Conservation (phyloP, 2,888 invertebrate species). For the Trichacis sp. region DNA sequence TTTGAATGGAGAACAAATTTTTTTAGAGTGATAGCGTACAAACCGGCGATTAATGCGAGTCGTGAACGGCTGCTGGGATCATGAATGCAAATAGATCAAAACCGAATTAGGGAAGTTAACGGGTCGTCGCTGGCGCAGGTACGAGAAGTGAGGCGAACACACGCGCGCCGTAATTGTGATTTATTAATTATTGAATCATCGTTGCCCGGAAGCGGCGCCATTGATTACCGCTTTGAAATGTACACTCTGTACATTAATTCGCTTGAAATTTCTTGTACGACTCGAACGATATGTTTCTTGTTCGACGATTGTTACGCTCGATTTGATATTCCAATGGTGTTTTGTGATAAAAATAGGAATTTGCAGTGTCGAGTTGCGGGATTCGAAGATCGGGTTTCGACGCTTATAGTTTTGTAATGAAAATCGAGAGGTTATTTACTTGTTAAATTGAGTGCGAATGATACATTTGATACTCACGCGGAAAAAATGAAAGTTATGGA, state of each 20-base stretch:
- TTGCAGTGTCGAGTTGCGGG: too few species aligned
- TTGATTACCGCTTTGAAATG: constrained; percentile 22
- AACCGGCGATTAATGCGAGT: constrained; percentile 49
- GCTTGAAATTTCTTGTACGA: constrained; percentile 17
- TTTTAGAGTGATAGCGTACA: too few species aligned
- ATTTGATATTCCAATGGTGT: too few species aligned
- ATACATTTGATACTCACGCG: too few species aligned
- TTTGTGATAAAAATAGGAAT: too few species aligned
- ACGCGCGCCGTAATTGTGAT: constrained; percentile 39
- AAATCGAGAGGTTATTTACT: too few species aligned
- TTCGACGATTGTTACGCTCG: too few species aligned
- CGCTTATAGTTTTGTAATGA: too few species aligned
- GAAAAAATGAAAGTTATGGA: too few species aligned
- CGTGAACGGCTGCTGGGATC: constrained; percentile 40
- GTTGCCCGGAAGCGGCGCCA: constrained; percentile 28
- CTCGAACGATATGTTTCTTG: constrained; percentile 14
- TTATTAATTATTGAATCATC: constrained; percentile 48
- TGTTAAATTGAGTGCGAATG: too few species aligned
- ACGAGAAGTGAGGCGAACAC: constrained; percentile 21
- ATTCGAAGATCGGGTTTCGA: too few species aligned
- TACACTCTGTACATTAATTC: constrained; percentile 20
- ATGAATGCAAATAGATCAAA: constrained; percentile 49
- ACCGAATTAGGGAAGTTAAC: constrained; percentile 50
- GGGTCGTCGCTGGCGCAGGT: constrained; percentile 33
- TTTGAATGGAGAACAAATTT: too few species aligned